Base-by-base conservation (phyloP, 2,888 invertebrate genomes). In the Teinopalpus imperialis region DNA sequence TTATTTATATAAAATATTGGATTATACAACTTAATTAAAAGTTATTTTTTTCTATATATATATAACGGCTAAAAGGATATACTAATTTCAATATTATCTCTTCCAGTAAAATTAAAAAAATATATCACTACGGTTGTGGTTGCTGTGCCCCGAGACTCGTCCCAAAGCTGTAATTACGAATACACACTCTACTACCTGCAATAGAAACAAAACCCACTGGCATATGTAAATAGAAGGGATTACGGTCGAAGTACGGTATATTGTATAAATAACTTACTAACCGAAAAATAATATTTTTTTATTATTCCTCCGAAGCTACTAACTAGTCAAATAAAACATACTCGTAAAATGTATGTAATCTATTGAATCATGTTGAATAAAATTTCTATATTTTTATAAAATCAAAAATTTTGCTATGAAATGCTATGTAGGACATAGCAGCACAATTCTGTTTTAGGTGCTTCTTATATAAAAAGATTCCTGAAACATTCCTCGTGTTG, bases 121-220 rank as follows among this genome's bases (percentile, higher is more conserved):
- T 57, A 51, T 73, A 61, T 54, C 42, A 70, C 69, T 47, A 32
- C 50, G 64, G 61, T 58, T 72, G 82, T 59, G 81, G 79, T 75
- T 67, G 56, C 67, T 52, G 65, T 68, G 74, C 78, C 74, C 66
- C 69, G 74, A 74, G 78, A 75, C 71, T 67, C 73, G 79, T 85
- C 81, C 81, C 78, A 64, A 71, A 70, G 74, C 77, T 74, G 82
- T 86, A 85, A 87, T 87, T 85, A 86, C 82, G 78, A 70, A 69
- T 74, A 76, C 71, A 81, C 78, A 81, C 77, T 78, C 78, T 72
- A 73, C 73, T 69, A 72, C 56, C 69, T 61, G 78, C 79, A 85
- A 85, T 78, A 81, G 79, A 77, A 81, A 82, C 81, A 79, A 85
- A 83, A 81, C 82, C 85, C 80, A 79, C 76, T 73, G 76, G 73